These are phyloP conservation scores for Semnornis frantzii DNA, from an alignment of 2,113 vertebrate genomes.

Conservation along the genomic window DNA sequence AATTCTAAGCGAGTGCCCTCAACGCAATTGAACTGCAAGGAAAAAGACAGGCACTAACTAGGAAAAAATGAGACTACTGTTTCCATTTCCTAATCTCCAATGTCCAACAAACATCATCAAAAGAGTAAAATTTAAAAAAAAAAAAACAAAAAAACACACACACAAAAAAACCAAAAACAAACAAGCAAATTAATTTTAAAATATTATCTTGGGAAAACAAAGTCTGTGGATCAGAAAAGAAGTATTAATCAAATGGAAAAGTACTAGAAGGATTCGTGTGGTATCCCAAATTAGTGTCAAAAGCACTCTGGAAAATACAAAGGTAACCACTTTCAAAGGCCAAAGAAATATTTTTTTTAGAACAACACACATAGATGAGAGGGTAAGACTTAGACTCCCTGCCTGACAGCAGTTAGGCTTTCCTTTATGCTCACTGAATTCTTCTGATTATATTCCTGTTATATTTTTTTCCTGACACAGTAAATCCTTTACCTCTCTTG, in stretches of 20 bases:
- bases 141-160: not conserved
- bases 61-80: not conserved
- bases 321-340: not conserved
- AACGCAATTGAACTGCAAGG: not conserved
- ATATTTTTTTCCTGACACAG: not conserved
- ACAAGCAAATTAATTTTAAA: not conserved
- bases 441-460: not conserved
- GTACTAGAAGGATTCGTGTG: not conserved
- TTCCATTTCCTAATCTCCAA: not conserved
- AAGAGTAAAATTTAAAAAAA: not conserved
- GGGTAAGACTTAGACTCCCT: not conserved
- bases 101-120: not conserved
- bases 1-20: not conserved
- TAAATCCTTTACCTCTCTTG: not conserved
- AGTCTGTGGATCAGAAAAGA: not conserved
- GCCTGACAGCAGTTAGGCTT: not conserved
- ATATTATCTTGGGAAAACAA: not conserved
- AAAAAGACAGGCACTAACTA: not conserved
- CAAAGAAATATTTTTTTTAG: not conserved
- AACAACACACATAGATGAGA: not conserved
- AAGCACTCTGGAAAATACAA: not conserved
- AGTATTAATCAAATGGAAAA: not conserved
- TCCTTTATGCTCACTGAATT: not conserved
- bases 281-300: not conserved
- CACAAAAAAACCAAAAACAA: not conserved